phyloP scores from a whole-genome alignment of 2,888 invertebrate genomes.

The Limulus polyphemus region DNA sequence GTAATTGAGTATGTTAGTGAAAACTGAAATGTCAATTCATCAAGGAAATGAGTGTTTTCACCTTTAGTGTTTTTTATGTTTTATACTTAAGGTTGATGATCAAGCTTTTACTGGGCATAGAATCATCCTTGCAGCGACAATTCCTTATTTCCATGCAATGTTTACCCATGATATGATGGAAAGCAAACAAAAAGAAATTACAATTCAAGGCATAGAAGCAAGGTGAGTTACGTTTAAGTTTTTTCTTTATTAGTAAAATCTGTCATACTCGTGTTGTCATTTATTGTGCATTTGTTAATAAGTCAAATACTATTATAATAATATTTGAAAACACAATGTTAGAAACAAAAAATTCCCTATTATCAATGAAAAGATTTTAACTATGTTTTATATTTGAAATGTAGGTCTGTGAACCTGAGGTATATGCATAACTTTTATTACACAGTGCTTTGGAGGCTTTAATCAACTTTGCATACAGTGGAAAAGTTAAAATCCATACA shows the following conservation, averaged over 20 bases:
- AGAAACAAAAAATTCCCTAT: no score
- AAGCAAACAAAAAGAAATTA: constrained; percentile 63
- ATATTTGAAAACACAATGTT: no score
- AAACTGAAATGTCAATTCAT: no score
- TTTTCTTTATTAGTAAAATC: constrained; percentile 10
- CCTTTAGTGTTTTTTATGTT: neutral
- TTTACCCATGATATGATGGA: constrained; percentile 79
- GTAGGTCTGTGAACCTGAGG: no score
- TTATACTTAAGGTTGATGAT: constrained; percentile 19
- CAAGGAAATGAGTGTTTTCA: no score
- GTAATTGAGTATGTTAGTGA: no score
- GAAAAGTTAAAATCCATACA: constrained; percentile 56
- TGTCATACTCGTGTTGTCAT: constrained; percentile 1
- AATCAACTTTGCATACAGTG: constrained; percentile 74
- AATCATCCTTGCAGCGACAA: constrained; percentile 67
- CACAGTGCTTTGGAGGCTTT: constrained; percentile 58
- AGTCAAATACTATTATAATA: no score
- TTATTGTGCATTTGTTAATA: no score
- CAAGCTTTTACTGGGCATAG: constrained; percentile 46
- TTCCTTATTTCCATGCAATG: constrained; percentile 84
- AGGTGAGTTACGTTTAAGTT: constrained; percentile 42
- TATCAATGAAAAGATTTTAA: no score
- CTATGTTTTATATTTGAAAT: no score
- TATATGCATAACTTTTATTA: neutral
- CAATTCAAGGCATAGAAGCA: constrained; percentile 66